Evolutionary conservation across 2,113 vertebrate species (phyloP), one percentile per base, ranked within the genome.

Genomic region (Procavia capensis): DNA sequence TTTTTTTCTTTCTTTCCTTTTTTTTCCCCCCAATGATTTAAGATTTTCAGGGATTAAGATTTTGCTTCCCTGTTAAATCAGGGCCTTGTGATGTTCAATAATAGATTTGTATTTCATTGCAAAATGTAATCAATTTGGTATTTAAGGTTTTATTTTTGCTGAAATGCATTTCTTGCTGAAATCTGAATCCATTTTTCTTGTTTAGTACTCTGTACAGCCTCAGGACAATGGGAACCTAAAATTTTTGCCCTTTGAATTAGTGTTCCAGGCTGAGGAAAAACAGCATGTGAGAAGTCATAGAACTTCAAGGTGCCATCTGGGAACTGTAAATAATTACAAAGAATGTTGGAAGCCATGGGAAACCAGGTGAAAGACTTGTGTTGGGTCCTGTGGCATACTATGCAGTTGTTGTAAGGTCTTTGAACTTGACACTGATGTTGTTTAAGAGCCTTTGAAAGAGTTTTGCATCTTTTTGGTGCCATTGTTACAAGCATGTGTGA

Each of bases 61-160:
- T 83, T 61, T 39, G 9, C 20, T 68, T 79, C 74, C 47, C 47
- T 82, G 6, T 95, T 75, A 57, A 85, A 82, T 25, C 50, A 89
- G 17, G 31, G 39, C 50, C 50, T 78, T 85, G 43, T 72, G 36
- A 20, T 85, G 29, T 80, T 78, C 6, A 66, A 1, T 80, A 90
- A 78, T 27, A 74, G 47, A 90, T n/a, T 72, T 75, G n/a, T 61
- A 74, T 41, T 88, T 68, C 79, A 57, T 43, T 89, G n/a, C 29
- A 68, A 74, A 83, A 75, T 80, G 43, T 83, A 92, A 41, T 93
- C 54, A 79, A 41, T 22, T 75, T 79, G 74, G 31, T 66, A 54
- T 76, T 94, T 27, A 91, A 14, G 31, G 24, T 50, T 36, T 90
- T 95, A 50, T 45, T 82, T 91, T 91, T 70, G 70, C 19, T 16